Percentiles rank a stretch among this genome's conserved stretches.
phyloP scores from a whole-genome alignment of 92 coral and sea anemone species.

The Porites cylindrica region DNA sequence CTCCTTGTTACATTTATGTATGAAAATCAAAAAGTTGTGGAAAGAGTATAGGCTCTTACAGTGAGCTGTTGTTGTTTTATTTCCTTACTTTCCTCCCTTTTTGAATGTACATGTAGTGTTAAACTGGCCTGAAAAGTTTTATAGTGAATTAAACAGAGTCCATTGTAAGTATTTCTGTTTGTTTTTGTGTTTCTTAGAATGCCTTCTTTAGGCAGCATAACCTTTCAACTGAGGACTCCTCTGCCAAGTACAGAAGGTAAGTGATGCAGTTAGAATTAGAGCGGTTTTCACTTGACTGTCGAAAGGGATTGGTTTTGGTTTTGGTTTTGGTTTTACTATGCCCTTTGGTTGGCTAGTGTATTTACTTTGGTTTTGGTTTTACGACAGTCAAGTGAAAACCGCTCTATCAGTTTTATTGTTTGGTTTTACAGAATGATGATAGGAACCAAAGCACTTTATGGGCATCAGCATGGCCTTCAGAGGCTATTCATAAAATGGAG shows the following conservation, averaged over 20 bases:
- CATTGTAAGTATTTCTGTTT: background rate
- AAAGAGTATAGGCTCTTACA: background rate
- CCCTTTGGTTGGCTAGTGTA: too few relatives aligned
- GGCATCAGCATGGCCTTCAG: too few relatives aligned
- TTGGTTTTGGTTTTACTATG: too few relatives aligned
- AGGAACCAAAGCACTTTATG: too few relatives aligned
- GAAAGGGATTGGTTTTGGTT: too few relatives aligned
- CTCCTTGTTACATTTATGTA: too few relatives aligned
- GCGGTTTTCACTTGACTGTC: too few relatives aligned
- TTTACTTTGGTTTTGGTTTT: too few relatives aligned
- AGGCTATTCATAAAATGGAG: too few relatives aligned
- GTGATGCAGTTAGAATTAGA: background rate
- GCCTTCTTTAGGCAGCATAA: conserved; percentile 97
- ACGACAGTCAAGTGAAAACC: too few relatives aligned
- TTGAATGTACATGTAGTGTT: background rate
- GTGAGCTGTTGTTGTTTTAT: background rate
- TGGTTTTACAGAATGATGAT: too few relatives aligned
- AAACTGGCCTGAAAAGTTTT: background rate
- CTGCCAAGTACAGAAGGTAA: conserved; percentile 94
- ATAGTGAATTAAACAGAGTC: background rate
- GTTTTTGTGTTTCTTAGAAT: conserved; percentile 64
- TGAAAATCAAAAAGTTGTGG: background rate
- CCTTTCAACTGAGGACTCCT: conserved; percentile 91
- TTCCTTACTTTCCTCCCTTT: background rate
- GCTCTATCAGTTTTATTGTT: background rate